Conservation (phyloP, 2,888 invertebrate species). For the Epinotia nisella region DNA sequence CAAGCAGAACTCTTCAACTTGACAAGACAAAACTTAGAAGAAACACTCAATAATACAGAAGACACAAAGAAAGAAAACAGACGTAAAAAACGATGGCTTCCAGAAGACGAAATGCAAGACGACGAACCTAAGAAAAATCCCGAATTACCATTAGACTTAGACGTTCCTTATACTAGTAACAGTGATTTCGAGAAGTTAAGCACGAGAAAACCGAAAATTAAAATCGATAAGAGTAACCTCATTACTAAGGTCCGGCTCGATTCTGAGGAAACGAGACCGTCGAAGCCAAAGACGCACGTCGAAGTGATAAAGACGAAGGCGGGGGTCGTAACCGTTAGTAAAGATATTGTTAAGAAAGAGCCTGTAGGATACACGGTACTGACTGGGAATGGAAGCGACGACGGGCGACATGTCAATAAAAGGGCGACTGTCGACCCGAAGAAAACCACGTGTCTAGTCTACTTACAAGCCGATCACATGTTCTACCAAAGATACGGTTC, state of each 20-base stretch:
- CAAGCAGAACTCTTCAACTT: constrained; percentile 74
- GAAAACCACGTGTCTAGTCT: constrained; percentile 97
- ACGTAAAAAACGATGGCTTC: constrained; percentile 87
- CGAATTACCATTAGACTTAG: constrained; percentile 87
- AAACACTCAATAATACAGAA: constrained; percentile 69
- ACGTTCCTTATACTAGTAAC: constrained; percentile 87
- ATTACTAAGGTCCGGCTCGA: constrained; percentile 82
- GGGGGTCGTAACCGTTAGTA: constrained; percentile 86
- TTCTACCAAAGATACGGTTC: constrained; percentile 97
- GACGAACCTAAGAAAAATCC: constrained; percentile 86
- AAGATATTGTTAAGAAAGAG: constrained; percentile 86
- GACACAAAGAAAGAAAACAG: constrained; percentile 71
- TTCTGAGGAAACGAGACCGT: constrained; percentile 82
- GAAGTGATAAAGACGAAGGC: constrained; percentile 88
- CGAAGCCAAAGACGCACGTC: constrained; percentile 87
- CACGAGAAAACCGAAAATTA: constrained; percentile 80
- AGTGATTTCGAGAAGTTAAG: constrained; percentile 81
- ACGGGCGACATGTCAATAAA: constrained; percentile 86
- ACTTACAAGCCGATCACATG: constrained; percentile 98
- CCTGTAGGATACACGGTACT: constrained; percentile 79
- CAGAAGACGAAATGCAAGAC: constrained; percentile 86
- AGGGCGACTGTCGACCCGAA: constrained; percentile 91
- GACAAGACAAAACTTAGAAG: constrained; percentile 65
- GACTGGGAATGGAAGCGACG: constrained; percentile 79
- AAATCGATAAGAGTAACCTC: constrained; percentile 82